phyloP scores from a whole-genome alignment of 2,888 invertebrate genomes.

The Ormia ochracea region DNA sequence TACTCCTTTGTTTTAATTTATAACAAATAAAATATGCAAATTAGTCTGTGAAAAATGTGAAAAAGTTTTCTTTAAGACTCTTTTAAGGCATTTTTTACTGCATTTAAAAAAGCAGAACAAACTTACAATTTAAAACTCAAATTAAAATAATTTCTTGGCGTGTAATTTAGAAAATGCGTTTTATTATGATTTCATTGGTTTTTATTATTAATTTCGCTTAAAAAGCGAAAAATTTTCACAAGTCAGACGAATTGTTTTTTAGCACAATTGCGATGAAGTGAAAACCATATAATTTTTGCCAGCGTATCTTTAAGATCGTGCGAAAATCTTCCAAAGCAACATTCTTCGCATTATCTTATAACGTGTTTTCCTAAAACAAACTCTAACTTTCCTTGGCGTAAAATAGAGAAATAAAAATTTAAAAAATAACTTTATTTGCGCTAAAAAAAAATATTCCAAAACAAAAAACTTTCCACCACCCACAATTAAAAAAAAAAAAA shows the following conservation, averaged over 20 bases:
- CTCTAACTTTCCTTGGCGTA: slow-evolving; percentile 18
- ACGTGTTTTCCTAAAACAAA: not conserved
- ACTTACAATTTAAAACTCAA: not conserved
- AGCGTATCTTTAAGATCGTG: slow-evolving; percentile 54
- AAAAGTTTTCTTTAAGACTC: slow-evolving; percentile 9
- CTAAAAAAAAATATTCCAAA: slow-evolving; percentile 2
- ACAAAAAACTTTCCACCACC: slow-evolving; percentile 52
- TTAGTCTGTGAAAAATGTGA: not conserved
- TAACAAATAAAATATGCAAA: no score
- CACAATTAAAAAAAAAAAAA: slow-evolving; percentile 1
- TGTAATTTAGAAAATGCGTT: slow-evolving; percentile 56
- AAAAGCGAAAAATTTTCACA: slow-evolving; percentile 60
- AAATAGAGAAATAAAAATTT: slow-evolving; percentile 19
- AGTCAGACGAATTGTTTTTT: not conserved
- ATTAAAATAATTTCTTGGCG: slow-evolving; percentile 21
- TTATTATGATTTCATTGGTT: slow-evolving; percentile 52
- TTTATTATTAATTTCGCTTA: slow-evolving; percentile 40
- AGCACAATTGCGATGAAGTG: slow-evolving; percentile 42
- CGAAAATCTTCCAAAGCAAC: slow-evolving; percentile 54
- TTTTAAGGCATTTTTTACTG: slow-evolving; percentile 18
- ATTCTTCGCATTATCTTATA: slow-evolving; percentile 50
- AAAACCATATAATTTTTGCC: slow-evolving; percentile 39
- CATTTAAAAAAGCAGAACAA: slow-evolving; percentile 10
- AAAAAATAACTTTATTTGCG: slow-evolving; percentile 27
- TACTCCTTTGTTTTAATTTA: no score